Conservation (phyloP, 2,113 vertebrate species). For the Aegithalos caudatus region DNA sequence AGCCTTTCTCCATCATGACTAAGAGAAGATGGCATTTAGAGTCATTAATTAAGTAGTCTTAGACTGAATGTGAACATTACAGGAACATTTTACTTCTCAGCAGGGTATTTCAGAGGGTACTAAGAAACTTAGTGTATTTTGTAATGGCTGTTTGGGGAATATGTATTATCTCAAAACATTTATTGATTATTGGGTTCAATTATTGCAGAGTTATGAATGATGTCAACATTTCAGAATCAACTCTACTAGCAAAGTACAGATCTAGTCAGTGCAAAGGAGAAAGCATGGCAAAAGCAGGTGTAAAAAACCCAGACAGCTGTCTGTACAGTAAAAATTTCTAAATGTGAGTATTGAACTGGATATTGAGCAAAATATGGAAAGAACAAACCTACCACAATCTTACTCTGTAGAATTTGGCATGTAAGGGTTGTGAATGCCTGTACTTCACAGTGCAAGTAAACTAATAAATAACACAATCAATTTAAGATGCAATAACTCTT, state of each 20-base stretch:
- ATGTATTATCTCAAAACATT: not conserved
- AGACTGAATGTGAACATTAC: not conserved
- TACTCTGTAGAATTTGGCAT: not conserved
- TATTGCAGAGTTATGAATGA: not conserved
- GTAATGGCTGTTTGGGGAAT: not conserved
- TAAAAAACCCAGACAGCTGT: not conserved
- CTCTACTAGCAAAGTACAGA: not conserved
- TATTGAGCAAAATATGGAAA: not conserved
- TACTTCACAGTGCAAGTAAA: not conserved
- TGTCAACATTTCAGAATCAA: not conserved
- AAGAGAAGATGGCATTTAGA: constrained; percentile 6
- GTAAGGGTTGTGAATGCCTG: not conserved
- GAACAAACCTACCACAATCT: not conserved
- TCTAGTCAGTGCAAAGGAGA: not conserved
- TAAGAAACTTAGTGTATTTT: not conserved
- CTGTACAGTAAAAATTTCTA: not conserved
- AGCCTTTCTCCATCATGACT: not conserved
- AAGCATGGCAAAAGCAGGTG: not conserved
- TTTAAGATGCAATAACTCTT: not conserved
- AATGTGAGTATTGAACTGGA: not conserved
- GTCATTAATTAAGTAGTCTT: constrained; percentile 6
- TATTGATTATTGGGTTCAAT: not conserved
- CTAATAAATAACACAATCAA: not conserved
- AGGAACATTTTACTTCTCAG: not conserved
- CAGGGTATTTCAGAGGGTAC: not conserved